Evolutionary conservation across 64 coral and sea anemone genomes (phyloP), one percentile per base, ranked within the genome.

Genomic region (Stichodactyla helianthus): DNA sequence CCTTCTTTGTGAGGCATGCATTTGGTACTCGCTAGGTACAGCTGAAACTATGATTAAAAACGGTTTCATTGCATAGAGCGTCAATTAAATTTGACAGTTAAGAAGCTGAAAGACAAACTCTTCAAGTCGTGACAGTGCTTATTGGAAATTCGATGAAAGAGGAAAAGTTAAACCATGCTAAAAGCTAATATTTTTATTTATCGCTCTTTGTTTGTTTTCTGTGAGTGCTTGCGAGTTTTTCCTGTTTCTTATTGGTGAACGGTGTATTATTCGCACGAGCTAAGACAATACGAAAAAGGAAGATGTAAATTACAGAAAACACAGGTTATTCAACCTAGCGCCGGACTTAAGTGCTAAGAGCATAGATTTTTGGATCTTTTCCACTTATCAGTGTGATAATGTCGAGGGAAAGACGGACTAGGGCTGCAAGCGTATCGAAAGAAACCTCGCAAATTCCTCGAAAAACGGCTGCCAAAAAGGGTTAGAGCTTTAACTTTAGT

Each of bases 151-250:
- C 25, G 9, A 74, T 74, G 6, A 13, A 74, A 74, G 4, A 9
- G 68, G 68, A 74, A 44, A 74, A 74, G 26, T 74, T 74, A 74
- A 71, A 71, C n/a, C 68, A 74, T 74, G 68, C 68, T 31, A 74
- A 74, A 74, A 74, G 25, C 68, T 23, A 74, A 74, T 74, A 74
- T 74, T 31, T 11, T 74, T 74, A 74, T 74, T 74, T 74, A 74
- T 74, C 17, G 26, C 6, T 1, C 23, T 27, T 6, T 74, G 68
- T 74, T 74, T 74, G 68, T 5, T 74, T 74, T 31, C 13, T 0
- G 68, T 4, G 68, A 74, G 68, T 28, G 26, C 23, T 74, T 74
- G 26, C 10, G n/a, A 74, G 68, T 9, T 74, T 1, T 31, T 35
- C 4, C 68, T 31, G 68, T 11, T 28, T 26, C 68, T 74, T 31